Evolutionary conservation across 2,113 vertebrate genomes (phyloP).

Genomic region (Chaetura pelagica): DNA sequence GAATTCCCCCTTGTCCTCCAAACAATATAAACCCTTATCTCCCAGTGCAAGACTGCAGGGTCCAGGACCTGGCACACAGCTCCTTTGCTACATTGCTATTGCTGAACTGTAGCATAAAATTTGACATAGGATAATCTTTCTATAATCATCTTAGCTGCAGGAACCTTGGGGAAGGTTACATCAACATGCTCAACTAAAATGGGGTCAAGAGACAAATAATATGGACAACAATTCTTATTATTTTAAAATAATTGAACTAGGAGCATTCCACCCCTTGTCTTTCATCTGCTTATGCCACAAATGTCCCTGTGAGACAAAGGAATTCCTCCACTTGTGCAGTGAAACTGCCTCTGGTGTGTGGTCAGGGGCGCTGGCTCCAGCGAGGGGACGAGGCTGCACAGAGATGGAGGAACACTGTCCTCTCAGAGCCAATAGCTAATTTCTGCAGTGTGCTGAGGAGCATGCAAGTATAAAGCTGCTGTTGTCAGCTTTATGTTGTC

Average conservation of each 20-base stretch:
- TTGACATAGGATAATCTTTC: not conserved
- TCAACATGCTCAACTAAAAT: not conserved
- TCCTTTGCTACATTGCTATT: not conserved
- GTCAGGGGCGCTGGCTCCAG: not conserved
- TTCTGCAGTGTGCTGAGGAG: not conserved
- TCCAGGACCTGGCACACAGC: not conserved
- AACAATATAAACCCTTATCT: not conserved
- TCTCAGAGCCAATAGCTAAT: not conserved
- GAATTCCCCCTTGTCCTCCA: not conserved
- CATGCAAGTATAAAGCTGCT: not conserved
- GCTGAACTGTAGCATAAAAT: not conserved
- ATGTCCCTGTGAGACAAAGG: not conserved
- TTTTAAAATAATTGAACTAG: not conserved
- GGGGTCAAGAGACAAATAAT: not conserved
- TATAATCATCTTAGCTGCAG: not conserved
- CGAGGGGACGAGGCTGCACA: not conserved
- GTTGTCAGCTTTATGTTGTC: not conserved
- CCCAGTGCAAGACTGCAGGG: not conserved
- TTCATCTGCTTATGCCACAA: not conserved
- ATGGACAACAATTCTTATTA: not conserved
- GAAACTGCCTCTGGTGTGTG: not conserved
- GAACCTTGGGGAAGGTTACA: not conserved
- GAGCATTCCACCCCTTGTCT: not conserved
- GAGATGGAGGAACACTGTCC: not conserved
- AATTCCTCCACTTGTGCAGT: rapidly evolving